Percentiles rank a stretch among this genome's conserved stretches.
phyloP scores from a whole-genome alignment of 2,888 invertebrate genomes.

The Laothoe populi region DNA sequence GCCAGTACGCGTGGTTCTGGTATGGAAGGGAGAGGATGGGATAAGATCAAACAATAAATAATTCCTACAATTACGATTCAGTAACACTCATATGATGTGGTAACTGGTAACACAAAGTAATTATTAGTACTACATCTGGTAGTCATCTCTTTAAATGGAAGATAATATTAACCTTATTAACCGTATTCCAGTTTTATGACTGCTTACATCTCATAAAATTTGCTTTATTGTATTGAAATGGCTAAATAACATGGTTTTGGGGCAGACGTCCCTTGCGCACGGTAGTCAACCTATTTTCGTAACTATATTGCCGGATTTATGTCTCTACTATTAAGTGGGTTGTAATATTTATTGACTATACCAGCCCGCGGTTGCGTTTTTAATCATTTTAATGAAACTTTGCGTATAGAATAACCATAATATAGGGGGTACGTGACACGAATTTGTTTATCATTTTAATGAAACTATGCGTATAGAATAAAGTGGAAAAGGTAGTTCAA shows the following conservation, averaged over 20 bases:
- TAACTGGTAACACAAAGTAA: too few relatives aligned
- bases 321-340: neutral
- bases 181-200: neutral
- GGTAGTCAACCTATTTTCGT: slow-evolving; percentile 41
- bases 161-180: neutral
- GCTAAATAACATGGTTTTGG: slow-evolving; percentile 38
- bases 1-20: too few relatives aligned
- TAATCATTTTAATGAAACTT: neutral
- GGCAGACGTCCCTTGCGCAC: slow-evolving; percentile 36
- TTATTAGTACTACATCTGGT: too few relatives aligned
- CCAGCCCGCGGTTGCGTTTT: neutral
- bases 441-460: neutral
- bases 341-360: neutral
- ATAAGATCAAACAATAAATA: too few relatives aligned
- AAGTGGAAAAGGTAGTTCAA: too few relatives aligned
- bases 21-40: too few relatives aligned
- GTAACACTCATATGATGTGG: too few relatives aligned
- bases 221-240: slow-evolving; percentile 34
- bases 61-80: too few relatives aligned
- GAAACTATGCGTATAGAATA: neutral
- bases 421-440: too few relatives aligned
- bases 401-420: too few relatives aligned
- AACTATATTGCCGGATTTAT: slow-evolving; percentile 20
- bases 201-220: slow-evolving; percentile 29
- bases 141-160: neutral